These are phyloP conservation scores for Xiphorhynchus elegans DNA, from an alignment of 2,113 vertebrate genomes.

Conservation along the genomic window DNA sequence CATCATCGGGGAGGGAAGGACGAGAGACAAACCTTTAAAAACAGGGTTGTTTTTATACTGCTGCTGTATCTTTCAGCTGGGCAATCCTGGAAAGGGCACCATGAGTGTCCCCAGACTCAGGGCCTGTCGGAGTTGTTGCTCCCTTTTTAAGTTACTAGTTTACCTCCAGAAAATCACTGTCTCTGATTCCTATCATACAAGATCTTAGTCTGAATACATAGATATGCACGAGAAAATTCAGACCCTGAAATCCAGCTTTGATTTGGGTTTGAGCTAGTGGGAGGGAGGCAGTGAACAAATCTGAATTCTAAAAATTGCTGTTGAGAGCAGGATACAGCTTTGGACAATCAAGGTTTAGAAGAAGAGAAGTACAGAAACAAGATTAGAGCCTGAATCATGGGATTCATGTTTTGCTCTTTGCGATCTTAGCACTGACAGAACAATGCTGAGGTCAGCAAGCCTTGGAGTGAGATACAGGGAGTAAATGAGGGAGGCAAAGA, in stretches of 20 bases:
- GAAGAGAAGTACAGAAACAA: accelerated
- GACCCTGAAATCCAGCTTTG: background rate
- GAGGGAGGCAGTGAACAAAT: background rate
- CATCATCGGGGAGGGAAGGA: background rate
- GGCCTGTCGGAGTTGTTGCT: accelerated
- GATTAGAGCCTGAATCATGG: background rate
- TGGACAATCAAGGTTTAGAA: background rate
- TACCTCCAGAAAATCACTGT: background rate
- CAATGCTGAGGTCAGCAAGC: background rate
- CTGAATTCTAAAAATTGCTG: background rate
- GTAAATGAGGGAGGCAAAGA: background rate
- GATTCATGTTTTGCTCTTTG: background rate
- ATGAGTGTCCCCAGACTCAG: accelerated
- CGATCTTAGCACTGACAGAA: background rate
- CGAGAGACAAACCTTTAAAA: conserved; percentile 29
- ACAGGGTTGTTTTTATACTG: background rate
- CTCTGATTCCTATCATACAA: background rate
- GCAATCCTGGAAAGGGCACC: background rate
- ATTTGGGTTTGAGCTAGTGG: background rate
- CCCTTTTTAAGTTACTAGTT: background rate
- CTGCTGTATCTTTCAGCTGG: background rate
- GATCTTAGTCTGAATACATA: background rate
- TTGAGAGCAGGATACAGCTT: background rate
- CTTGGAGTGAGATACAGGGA: background rate
- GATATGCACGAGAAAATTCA: background rate